These are phyloP conservation scores for Druon quercuslanigerum DNA, from an alignment of 1,140 invertebrate species.

Conservation along the genomic window DNA sequence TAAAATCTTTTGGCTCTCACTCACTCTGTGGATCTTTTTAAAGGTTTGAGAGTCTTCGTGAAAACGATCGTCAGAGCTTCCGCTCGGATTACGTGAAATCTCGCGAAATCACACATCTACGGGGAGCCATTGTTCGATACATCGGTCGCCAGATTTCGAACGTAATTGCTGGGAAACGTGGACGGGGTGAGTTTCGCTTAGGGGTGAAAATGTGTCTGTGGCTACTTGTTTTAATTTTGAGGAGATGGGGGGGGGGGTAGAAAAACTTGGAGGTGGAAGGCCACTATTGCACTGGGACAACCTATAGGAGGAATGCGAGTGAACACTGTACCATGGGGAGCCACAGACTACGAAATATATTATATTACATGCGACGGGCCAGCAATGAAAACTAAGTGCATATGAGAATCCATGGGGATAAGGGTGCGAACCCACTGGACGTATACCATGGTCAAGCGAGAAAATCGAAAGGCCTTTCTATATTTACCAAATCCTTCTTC, in stretches of 20 bases:
- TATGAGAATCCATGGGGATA: constrained; percentile 74
- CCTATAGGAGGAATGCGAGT: constrained; percentile 43
- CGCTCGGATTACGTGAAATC: constrained; percentile 31
- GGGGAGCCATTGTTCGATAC: constrained; percentile 36
- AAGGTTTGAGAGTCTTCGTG: neutral
- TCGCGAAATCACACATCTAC: constrained; percentile 31
- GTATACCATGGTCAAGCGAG: constrained; percentile 63
- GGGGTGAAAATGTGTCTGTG: constrained; percentile 33
- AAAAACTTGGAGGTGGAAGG: constrained; percentile 35
- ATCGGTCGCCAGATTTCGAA: constrained; percentile 14
- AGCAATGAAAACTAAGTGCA: constrained; percentile 76
- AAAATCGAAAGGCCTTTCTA: constrained; percentile 55
- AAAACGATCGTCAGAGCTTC: constrained; percentile 11
- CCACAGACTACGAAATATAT: constrained; percentile 71
- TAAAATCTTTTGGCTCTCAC: too few relatives aligned
- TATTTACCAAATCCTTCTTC: constrained; percentile 23
- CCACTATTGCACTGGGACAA: constrained; percentile 42
- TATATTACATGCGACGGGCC: constrained; percentile 70
- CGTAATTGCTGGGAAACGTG: constrained; percentile 22
- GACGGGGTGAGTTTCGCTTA: neutral
- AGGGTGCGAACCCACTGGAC: constrained; percentile 52
- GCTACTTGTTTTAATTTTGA: neutral
- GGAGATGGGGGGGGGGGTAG: neutral
- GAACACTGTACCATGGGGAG: constrained; percentile 66
- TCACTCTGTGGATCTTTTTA: too few relatives aligned